Evolutionary conservation across 2,888 invertebrate species (phyloP), one percentile per base, ranked within the genome.

Genomic region (Catocala sponsa): DNA sequence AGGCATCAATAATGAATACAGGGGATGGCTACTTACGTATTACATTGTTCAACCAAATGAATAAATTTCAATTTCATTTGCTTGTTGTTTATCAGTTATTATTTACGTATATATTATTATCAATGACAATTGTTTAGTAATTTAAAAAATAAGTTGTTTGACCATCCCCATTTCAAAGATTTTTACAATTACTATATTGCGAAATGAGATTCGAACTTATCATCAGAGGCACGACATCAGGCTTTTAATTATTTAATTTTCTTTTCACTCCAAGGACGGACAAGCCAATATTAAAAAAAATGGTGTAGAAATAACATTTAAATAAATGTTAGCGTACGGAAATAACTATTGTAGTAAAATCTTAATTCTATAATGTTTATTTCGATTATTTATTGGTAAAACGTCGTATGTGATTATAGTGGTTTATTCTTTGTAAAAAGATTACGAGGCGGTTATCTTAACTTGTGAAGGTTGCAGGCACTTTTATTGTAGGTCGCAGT

Each of bases 171-270:
- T 35, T 63, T 48, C 55, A 50, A 56, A 38, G 15, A 25, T 25
- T 25, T 65, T 69, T 69, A 72, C 64, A 74, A 72, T 66, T 72
- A 63, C 63, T 71, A 80, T 78, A 83, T 81, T 82, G 85, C 83
- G 78, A 87, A 86, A 85, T 79, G 80, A 88, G 81, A 85, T 84
- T 86, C 78, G 66, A 86, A 89, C 87, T 83, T 75, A 85, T 83
- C 78, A 82, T 82, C 78, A 92, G 93, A 92, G 93, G 93, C 92
- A 93, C 93, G 79, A 84, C 76, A 83, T 92, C 92, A 92, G 92
- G 92, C 92, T 92, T 91, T 80, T 74, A 65, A 75, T 85, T 74
- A 64, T 72, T 74, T 74, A 75, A 68, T 73, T 68, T 62, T 72
- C 70, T 76, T 78, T 89, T 86, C 81, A 87, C 83, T 88, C 84